These are phyloP conservation scores for Magallana angulata DNA, from an alignment of 1,140 invertebrate species.

Conservation along the genomic window DNA sequence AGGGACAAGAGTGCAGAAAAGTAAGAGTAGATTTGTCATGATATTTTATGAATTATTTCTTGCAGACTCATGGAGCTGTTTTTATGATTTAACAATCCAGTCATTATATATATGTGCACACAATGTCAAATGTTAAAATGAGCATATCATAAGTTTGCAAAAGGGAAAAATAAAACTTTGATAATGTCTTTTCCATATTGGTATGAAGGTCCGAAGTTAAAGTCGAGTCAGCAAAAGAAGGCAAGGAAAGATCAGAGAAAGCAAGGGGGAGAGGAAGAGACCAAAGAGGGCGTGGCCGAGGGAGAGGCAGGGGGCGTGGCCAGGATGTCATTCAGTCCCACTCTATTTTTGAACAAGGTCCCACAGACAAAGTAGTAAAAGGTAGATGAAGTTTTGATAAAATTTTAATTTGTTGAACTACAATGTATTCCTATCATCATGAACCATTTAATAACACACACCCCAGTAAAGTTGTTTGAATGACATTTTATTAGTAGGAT, in stretches of 20 bases:
- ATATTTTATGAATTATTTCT: background rate
- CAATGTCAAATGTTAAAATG: no score
- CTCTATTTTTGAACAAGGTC: slow-evolving; percentile 75
- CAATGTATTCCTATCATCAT: no score
- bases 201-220: slow-evolving; percentile 25
- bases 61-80: background rate
- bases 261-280: slow-evolving; percentile 32
- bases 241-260: slow-evolving; percentile 43
- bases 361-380: slow-evolving; percentile 53
- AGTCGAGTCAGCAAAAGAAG: slow-evolving; percentile 41
- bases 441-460: background rate
- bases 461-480: background rate
- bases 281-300: slow-evolving; percentile 53
- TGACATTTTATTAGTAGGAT: background rate
- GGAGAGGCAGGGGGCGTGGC: slow-evolving; percentile 65
- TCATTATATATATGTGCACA: no score
- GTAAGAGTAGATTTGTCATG: slow-evolving; percentile 53
- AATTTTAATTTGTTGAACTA: no score
- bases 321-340: slow-evolving; percentile 71
- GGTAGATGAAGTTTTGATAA: background rate
- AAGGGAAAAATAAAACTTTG: background rate
- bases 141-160: background rate
- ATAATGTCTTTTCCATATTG: background rate
- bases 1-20: slow-evolving; percentile 67
- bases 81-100: no score